A percentile compares a stretch with the other conserved stretches of the same genome.
Evolutionary conservation across 2,797 vertebrate genomes (phyloP).

Genomic region (Falco columbarius): DNA sequence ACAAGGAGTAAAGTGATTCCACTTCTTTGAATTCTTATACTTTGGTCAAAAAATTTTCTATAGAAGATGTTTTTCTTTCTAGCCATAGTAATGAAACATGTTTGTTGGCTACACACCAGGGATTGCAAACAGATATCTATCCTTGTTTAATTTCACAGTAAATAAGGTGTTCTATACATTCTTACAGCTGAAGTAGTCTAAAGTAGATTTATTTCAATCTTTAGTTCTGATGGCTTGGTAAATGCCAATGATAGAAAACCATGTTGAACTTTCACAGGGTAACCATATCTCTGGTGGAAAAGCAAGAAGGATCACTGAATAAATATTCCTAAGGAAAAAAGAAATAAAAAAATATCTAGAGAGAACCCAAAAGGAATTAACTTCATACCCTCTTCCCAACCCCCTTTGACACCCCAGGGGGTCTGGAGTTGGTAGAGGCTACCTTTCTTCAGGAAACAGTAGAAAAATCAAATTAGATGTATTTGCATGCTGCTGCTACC

Average conservation of each 20-base stretch:
- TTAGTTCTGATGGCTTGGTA: background rate
- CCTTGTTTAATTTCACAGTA: conserved; percentile 48
- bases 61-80: background rate
- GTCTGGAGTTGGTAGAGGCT: background rate
- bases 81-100: conserved; percentile 9
- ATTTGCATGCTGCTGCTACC: background rate
- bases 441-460: background rate
- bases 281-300: background rate
- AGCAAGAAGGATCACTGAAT: background rate
- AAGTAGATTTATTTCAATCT: conserved; percentile 9
- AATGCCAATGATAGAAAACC: background rate
- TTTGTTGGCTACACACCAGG: background rate
- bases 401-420: background rate
- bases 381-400: background rate
- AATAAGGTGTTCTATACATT: conserved; percentile 25
- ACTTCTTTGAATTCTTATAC: background rate
- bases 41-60: background rate
- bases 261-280: background rate
- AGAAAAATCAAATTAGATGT: background rate
- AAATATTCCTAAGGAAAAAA: background rate
- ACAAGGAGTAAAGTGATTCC: background rate
- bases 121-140: conserved; percentile 34
- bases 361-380: background rate
- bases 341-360: background rate
- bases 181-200: background rate